Conservation (phyloP, 2,888 invertebrate genomes). For the Drosophila imparisetae region DNA sequence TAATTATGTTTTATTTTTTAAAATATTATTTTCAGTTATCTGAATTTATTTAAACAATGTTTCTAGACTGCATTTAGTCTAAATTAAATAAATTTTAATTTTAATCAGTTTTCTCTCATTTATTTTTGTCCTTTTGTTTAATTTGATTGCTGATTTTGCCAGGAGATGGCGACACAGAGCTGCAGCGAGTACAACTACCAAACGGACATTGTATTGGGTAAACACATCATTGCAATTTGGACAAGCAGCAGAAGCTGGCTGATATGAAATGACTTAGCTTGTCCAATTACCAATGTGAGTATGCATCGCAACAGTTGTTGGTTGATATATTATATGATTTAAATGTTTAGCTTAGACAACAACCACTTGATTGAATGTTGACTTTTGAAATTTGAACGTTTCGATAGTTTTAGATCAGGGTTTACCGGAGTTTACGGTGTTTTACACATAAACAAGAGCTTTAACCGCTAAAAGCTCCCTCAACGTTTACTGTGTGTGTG, state of each 20-base stretch:
- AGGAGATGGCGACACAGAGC: background rate
- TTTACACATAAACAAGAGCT: too few species aligned
- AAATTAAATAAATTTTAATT: background rate
- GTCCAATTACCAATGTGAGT: background rate
- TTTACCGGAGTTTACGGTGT: background rate
- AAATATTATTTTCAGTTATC: background rate
- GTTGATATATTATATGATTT: too few species aligned
- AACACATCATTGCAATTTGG: background rate
- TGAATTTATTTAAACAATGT: background rate
- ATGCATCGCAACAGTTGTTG: background rate
- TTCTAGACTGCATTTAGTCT: background rate
- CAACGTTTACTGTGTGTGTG: background rate
- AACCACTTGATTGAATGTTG: background rate
- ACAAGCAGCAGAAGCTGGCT: conserved; percentile 1
- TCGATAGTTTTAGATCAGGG: background rate
- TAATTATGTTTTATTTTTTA: background rate
- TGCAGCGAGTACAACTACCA: background rate
- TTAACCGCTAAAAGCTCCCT: background rate
- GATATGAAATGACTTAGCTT: conserved; percentile 1
- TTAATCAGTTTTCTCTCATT: background rate
- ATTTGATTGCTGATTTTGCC: background rate
- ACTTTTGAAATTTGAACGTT: background rate
- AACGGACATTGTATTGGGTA: background rate
- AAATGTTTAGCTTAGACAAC: background rate
- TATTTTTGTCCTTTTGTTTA: background rate